phyloP scores from a whole-genome alignment of 2,797 vertebrate genomes.

The Limosa lapponica region DNA sequence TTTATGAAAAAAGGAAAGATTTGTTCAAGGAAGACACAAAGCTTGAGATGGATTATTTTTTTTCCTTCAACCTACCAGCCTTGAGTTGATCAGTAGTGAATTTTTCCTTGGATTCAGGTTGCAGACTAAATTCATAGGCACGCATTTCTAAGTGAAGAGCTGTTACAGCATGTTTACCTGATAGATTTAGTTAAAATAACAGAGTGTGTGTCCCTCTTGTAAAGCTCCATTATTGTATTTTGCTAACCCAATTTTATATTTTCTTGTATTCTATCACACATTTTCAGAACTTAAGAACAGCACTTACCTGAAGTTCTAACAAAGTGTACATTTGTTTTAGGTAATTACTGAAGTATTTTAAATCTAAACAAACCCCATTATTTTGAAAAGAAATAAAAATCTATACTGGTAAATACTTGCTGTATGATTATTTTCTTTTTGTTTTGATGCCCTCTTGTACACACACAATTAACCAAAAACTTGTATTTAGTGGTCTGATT shows the following conservation, averaged over 20 bases:
- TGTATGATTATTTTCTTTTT: conserved; percentile 35
- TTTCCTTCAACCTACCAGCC: background rate
- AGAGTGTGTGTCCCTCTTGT: conserved; percentile 11
- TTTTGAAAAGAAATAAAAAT: conserved; percentile 81
- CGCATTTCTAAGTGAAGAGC: background rate
- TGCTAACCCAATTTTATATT: conserved; percentile 68
- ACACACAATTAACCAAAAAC: background rate
- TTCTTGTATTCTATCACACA: conserved; percentile 68
- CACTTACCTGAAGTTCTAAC: conserved; percentile 60
- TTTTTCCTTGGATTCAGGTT: conserved; percentile 20
- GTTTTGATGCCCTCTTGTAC: background rate
- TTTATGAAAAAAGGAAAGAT: conserved; percentile 17
- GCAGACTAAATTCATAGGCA: conserved; percentile 24
- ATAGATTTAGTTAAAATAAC: conserved; percentile 35
- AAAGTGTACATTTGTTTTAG: conserved; percentile 65
- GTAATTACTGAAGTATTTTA: conserved; percentile 68
- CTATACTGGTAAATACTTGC: conserved; percentile 64
- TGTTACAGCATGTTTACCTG: conserved; percentile 51
- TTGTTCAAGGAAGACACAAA: background rate
- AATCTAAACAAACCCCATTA: conserved; percentile 65
- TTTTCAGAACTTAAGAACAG: conserved; percentile 67
- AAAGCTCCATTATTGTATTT: conserved; percentile 25
- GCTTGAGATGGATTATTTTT: background rate
- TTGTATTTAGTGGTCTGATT: background rate
- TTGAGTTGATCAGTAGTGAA: conserved; percentile 7